Evolutionary conservation across 2,888 invertebrate species (phyloP).

Genomic region (Tiliacea citrago): DNA sequence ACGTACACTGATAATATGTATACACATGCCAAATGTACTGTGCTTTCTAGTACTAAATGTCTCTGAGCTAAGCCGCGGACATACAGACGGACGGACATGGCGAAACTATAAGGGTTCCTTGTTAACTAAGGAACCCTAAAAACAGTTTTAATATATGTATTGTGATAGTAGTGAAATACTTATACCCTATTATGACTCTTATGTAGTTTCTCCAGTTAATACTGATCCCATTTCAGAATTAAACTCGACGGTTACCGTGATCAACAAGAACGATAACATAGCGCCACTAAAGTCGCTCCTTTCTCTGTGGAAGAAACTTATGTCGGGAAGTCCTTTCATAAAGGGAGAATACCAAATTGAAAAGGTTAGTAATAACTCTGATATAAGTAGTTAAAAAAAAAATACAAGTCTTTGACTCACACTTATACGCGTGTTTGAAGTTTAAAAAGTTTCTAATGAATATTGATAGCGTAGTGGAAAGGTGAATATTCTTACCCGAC

Average conservation of each 20-base stretch:
- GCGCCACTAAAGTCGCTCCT: conserved; percentile 91
- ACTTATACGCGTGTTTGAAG: not conserved
- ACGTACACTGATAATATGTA: too few relatives aligned
- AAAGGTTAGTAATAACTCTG: conserved; percentile 65
- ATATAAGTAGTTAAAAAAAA: too few relatives aligned
- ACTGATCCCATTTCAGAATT: conserved; percentile 74
- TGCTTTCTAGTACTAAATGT: too few relatives aligned
- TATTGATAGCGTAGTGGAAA: not conserved
- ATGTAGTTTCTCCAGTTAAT: not conserved
- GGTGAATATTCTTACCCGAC: not conserved
- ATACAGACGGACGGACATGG: too few relatives aligned
- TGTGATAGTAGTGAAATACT: not conserved
- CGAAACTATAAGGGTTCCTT: too few relatives aligned
- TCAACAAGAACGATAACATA: conserved; percentile 91
- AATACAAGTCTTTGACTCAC: not conserved
- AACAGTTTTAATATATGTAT: not conserved
- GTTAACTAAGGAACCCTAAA: too few relatives aligned
- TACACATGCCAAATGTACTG: too few relatives aligned
- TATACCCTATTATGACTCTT: not conserved
- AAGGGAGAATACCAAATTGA: conserved; percentile 77
- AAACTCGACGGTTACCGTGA: conserved; percentile 76
- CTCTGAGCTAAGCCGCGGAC: too few relatives aligned
- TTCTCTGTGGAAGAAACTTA: conserved; percentile 95
- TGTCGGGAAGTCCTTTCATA: conserved; percentile 89
- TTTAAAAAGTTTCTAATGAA: not conserved